Evolutionary conservation across 2,113 vertebrate species (phyloP), one percentile per base, ranked within the genome.

Genomic region (Neodontobutis hainanensis): DNA sequence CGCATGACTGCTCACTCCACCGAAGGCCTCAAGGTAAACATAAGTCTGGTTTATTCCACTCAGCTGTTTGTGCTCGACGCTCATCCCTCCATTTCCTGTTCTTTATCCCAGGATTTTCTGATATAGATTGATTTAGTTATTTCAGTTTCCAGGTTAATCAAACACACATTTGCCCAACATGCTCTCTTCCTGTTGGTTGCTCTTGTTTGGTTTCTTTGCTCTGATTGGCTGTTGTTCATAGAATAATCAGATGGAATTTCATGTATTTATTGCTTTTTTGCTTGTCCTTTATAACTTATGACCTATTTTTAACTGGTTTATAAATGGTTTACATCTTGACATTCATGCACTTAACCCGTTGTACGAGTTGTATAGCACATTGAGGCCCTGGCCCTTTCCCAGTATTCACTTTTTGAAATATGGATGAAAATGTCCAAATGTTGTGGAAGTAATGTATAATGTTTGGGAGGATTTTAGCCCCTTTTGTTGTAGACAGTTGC

Each of bases 21-120:
- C 3, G 76, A 90, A 10, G 34, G 50, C 91, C 93, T 92, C 84
- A 93, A 94, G 94, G 95, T 97, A 94, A 93, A 91, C 43, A 47
- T 16, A n/a, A 49, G n/a, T 80, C 68, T 63, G 89, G 75, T 85
- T 90, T 90, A 92, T 90, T 75, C 53, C 90, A 79, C 90, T 92
- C 87, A 85, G 77, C 61, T 85, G 78, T 4, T 62, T 75, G 70
- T 27, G 5, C 59, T 68, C 34, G n/a, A 35, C 46, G 73, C 35
- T 16, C 70, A 56, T 77, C n/a, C 60, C 19, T 77, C 67, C 59
- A 75, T 83, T 83, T 83, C 82, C 84, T 73, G 36, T 40, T 46
- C 15, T 14, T 53, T 15, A 15, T 60, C 66, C 51, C 6, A 11
- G 14, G 34, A 55, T 55, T 35, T 52, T 36, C 12, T 14, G 36